These are phyloP conservation scores for Patagioenas fasciata DNA, from an alignment of 2,113 vertebrate genomes.

Conservation along the genomic window DNA sequence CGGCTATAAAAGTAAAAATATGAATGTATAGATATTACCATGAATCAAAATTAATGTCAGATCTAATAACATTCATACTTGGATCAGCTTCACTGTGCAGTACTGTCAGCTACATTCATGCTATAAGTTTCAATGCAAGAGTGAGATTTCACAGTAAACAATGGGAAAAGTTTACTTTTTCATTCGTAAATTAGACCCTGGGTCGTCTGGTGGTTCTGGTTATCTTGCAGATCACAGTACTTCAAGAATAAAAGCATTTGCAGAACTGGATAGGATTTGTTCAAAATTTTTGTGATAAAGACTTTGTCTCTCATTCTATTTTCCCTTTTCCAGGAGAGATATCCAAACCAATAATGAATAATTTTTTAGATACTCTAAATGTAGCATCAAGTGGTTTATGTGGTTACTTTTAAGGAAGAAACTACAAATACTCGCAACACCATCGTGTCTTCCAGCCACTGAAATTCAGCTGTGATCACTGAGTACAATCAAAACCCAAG, in stretches of 20 bases:
- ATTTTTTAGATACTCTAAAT: not conserved
- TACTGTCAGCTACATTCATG: not conserved
- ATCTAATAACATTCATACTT: not conserved
- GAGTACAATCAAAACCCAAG: not conserved
- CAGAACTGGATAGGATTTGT: not conserved
- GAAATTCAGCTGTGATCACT: not conserved
- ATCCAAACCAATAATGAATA: not conserved
- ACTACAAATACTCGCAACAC: not conserved
- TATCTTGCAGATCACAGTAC: not conserved
- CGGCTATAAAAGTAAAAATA: not conserved
- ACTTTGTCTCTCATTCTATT: not conserved
- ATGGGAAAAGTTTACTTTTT: not conserved
- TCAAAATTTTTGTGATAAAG: not conserved
- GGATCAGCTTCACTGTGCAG: not conserved
- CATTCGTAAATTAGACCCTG: not conserved
- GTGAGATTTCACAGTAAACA: not conserved
- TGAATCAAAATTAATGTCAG: not conserved
- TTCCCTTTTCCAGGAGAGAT: accelerated
- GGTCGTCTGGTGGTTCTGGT: not conserved
- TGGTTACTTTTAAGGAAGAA: not conserved
- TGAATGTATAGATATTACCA: not conserved
- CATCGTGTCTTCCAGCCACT: not conserved
- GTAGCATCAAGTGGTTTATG: not conserved
- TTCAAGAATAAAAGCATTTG: not conserved
- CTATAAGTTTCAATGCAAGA: not conserved